These are phyloP conservation scores for Lophura nycthemera DNA, from an alignment of 2,113 vertebrate species.

Conservation along the genomic window DNA sequence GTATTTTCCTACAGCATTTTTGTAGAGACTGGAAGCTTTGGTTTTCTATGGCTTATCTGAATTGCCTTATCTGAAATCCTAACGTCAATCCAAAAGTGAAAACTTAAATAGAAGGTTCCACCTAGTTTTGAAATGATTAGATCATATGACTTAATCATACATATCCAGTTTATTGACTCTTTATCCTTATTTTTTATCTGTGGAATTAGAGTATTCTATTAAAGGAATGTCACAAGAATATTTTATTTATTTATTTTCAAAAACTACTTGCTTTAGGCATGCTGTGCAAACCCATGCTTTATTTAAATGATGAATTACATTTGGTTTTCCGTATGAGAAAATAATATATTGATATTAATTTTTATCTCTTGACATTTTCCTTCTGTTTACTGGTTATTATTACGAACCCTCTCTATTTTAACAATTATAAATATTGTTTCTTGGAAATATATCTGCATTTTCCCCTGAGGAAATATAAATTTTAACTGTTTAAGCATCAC, in stretches of 20 bases:
- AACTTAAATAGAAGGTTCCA: neutral
- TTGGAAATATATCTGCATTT: neutral
- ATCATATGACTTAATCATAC: neutral
- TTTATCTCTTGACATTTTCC: neutral
- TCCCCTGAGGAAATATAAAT: accelerated
- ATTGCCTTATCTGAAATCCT: neutral
- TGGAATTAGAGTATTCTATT: neutral
- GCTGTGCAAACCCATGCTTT: neutral
- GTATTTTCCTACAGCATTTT: no score
- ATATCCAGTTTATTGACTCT: accelerated
- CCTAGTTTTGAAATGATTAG: neutral
- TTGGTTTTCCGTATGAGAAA: neutral
- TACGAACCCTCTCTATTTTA: neutral
- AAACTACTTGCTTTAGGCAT: neutral
- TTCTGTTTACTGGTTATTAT: neutral
- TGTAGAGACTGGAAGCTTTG: no score
- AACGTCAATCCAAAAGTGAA: neutral
- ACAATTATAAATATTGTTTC: neutral
- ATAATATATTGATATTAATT: neutral
- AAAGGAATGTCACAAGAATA: neutral
- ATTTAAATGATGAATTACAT: neutral
- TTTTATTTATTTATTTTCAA: neutral
- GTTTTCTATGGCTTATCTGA: neutral
- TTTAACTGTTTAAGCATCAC: neutral
- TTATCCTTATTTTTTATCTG: neutral